phyloP scores from a whole-genome alignment of 2,797 vertebrate genomes.

The Diplodus puntazzo region DNA sequence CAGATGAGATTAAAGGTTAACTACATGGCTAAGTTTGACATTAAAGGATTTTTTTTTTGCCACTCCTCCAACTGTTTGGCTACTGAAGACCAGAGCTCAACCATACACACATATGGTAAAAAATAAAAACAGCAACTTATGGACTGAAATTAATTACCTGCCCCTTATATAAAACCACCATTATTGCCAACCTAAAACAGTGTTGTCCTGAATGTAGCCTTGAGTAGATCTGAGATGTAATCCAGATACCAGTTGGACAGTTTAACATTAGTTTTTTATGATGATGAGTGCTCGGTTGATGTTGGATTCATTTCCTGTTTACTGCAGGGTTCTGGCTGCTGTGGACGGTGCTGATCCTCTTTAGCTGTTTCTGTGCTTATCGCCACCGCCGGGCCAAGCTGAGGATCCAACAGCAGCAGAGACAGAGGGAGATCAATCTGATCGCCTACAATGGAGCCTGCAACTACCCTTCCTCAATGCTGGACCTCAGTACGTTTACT shows the following conservation, averaged over 20 bases:
- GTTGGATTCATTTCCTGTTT: slow-evolving; percentile 36
- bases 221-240: neutral
- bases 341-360: slow-evolving; percentile 93
- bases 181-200: neutral
- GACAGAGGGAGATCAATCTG: slow-evolving; percentile 95
- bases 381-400: slow-evolving; percentile 93
- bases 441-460: slow-evolving; percentile 94
- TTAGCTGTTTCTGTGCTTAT: slow-evolving; percentile 95
- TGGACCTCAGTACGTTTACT: slow-evolving; percentile 88
- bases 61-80: neutral
- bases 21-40: neutral
- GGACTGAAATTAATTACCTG: neutral
- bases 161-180: neutral
- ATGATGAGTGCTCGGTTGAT: neutral
- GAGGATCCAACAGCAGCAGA: slow-evolving; percentile 94
- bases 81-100: neutral
- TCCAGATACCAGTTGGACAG: neutral
- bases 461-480: slow-evolving; percentile 88
- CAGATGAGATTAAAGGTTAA: neutral
- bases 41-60: neutral
- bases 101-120: neutral
- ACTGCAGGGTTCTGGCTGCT: slow-evolving; percentile 95
- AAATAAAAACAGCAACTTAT: neutral
- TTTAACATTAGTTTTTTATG: neutral
- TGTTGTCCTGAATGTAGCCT: neutral